phyloP scores from a whole-genome alignment of 1,140 invertebrate species.

The Stenopsyche tienmushanensis region DNA sequence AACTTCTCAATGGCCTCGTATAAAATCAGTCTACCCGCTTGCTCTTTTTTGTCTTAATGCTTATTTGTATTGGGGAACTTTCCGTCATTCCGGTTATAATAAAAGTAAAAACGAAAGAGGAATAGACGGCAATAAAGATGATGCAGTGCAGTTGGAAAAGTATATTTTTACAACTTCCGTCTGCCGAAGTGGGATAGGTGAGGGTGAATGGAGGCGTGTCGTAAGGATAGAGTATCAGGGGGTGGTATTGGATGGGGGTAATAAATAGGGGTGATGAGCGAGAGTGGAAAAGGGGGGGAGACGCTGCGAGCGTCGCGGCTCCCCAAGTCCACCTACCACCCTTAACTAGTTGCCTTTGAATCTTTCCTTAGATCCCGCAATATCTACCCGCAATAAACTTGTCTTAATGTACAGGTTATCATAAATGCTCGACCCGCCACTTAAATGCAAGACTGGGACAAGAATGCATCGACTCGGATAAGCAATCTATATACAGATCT shows the following conservation, averaged over 20 bases:
- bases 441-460: no score
- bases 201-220: constrained; percentile 10
- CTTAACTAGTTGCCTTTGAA: neutral
- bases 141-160: neutral
- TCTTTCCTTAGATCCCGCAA: no score
- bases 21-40: no score
- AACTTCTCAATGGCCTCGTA: no score
- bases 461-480: no score
- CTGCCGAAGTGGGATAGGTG: neutral
- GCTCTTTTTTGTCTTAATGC: neutral
- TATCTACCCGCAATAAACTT: no score
- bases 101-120: neutral
- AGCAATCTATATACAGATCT: no score
- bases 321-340: neutral
- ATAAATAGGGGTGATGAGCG: constrained; percentile 16
- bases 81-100: no score
- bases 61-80: neutral
- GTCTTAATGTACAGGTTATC: no score
- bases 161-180: constrained; percentile 7
- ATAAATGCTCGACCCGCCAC: no score
- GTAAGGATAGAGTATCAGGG: neutral
- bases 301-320: neutral
- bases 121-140: neutral
- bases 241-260: constrained; percentile 6
- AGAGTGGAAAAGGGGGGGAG: neutral